Conservation (phyloP, 2,797 vertebrate genomes). For the Lithobates pipiens region DNA sequence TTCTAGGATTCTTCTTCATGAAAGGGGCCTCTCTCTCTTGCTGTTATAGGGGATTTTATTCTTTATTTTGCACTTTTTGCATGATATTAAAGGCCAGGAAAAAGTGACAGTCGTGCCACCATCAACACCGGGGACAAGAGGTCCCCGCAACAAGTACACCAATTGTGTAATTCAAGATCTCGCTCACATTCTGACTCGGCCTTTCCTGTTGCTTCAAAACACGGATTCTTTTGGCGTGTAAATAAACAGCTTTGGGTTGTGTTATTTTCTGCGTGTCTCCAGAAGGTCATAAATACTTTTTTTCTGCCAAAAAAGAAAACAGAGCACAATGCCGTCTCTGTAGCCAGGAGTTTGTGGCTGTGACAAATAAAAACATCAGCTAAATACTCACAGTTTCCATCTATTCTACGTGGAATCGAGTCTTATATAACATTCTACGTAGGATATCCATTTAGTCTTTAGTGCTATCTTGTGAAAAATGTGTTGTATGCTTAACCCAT, state of each 20-base stretch:
- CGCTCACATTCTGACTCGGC: not conserved
- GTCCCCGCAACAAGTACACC: not conserved
- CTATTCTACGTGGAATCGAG: no score
- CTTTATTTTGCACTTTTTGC: no score
- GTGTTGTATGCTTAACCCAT: no score
- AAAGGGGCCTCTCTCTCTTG: no score
- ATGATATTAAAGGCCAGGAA: not conserved
- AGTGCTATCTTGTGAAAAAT: no score
- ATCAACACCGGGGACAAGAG: no score
- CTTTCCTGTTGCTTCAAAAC: not conserved
- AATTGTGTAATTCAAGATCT: not conserved
- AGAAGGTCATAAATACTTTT: not conserved
- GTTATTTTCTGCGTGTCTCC: not conserved
- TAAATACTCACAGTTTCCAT: slow-evolving; percentile 26
- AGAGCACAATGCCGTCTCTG: not conserved
- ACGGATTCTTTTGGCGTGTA: not conserved
- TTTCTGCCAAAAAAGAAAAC: not conserved
- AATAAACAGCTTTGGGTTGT: not conserved
- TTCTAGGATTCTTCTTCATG: no score
- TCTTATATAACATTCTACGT: no score
- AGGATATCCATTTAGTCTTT: no score
- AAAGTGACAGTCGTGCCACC: not conserved
- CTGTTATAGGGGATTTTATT: no score
- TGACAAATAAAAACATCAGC: slow-evolving; percentile 11
- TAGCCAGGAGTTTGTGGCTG: slow-evolving; percentile 10